A percentile compares a stretch with the other conserved stretches of the same genome.
These are phyloP conservation scores for Hyppa rectilinea DNA, from an alignment of 2,888 invertebrate species.

Conservation along the genomic window DNA sequence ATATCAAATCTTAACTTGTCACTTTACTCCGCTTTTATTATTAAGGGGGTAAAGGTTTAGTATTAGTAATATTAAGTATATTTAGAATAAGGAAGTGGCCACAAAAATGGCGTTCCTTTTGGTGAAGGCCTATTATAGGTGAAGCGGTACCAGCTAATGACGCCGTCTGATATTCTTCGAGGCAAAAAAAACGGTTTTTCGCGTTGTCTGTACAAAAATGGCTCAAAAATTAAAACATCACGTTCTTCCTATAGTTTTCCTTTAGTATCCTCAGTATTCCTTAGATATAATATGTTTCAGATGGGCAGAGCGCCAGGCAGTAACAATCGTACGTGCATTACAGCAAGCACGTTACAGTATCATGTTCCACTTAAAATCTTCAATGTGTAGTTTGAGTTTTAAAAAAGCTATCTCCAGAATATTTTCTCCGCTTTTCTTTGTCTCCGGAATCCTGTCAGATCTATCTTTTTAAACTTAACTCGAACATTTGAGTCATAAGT, in stretches of 20 bases:
- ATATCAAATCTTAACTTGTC: no score
- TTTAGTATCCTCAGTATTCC: slow-evolving; percentile 12
- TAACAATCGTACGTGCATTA: slow-evolving; percentile 52
- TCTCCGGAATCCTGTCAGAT: neutral
- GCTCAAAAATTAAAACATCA: slow-evolving; percentile 3
- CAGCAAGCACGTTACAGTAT: slow-evolving; percentile 7
- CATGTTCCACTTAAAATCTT: slow-evolving; percentile 32
- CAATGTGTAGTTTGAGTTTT: neutral
- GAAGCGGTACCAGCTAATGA: neutral
- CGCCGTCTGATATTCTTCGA: no score
- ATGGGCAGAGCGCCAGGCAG: slow-evolving; percentile 44
- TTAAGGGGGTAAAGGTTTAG: no score
- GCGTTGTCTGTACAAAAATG: neutral
- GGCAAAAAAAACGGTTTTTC: neutral
- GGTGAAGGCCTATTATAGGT: neutral
- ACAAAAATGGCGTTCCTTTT: neutral
- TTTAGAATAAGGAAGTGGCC: no score
- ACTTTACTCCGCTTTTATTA: no score
- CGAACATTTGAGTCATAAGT: neutral
- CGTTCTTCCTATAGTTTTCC: slow-evolving; percentile 2
- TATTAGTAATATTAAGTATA: no score
- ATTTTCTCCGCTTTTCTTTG: neutral
- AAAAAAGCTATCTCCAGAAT: neutral
- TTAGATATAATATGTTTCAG: slow-evolving; percentile 16
- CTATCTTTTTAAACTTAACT: neutral